These are phyloP conservation scores for Psittacara wagleri DNA, from an alignment of 2,113 vertebrate genomes.

Conservation along the genomic window DNA sequence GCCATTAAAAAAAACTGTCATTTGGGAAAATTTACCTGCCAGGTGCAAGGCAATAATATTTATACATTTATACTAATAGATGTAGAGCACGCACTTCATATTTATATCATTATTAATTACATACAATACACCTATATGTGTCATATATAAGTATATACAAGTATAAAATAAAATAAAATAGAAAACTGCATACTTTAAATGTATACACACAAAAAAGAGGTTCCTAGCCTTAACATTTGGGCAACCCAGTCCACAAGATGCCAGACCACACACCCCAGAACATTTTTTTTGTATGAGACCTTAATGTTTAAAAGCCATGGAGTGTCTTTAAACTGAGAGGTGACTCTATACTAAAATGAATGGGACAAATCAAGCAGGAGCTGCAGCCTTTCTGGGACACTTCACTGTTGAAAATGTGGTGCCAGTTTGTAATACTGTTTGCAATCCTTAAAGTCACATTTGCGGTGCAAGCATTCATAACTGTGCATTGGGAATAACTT, in stretches of 20 bases:
- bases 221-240: neutral
- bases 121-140: too few relatives aligned
- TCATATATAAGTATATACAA: neutral
- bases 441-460: neutral
- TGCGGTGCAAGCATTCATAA: neutral
- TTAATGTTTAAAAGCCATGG: neutral
- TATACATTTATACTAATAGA: neutral
- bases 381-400: neutral
- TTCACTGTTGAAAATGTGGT: neutral
- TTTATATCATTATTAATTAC: neutral
- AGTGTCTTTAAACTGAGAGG: neutral
- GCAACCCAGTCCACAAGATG: neutral
- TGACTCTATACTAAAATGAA: neutral
- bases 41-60: neutral
- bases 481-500: rapidly evolving
- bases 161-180: neutral
- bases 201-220: neutral
- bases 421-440: neutral
- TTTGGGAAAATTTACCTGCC: neutral
- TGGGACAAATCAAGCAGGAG: neutral
- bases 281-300: neutral
- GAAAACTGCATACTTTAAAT: neutral
- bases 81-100: neutral
- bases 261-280: neutral
- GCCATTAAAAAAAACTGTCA: neutral